phyloP scores from a whole-genome alignment of 2,888 invertebrate species.

The Drosophila austrosaltans region DNA sequence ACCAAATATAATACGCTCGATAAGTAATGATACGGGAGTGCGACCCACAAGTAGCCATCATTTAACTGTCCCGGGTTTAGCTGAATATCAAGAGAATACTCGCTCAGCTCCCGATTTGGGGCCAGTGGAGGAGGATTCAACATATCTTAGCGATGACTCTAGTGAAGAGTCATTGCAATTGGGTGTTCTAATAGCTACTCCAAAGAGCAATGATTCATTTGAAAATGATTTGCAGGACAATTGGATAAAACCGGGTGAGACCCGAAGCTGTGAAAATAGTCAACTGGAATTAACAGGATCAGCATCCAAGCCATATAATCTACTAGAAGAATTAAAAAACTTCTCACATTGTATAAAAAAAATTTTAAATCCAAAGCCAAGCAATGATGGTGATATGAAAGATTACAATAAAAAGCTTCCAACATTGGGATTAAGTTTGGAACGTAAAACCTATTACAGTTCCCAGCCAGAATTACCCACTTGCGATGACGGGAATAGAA shows the following conservation, averaged over 20 bases:
- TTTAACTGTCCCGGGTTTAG: slow-evolving; percentile 53
- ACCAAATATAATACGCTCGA: slow-evolving; percentile 74
- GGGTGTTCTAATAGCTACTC: slow-evolving; percentile 40
- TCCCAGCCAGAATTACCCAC: slow-evolving; percentile 80
- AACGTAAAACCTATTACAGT: slow-evolving; percentile 74
- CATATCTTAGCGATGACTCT: slow-evolving; percentile 62
- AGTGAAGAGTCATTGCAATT: slow-evolving; percentile 58
- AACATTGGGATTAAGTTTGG: slow-evolving; percentile 41
- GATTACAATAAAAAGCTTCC: slow-evolving; percentile 20
- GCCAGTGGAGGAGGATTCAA: slow-evolving; percentile 43
- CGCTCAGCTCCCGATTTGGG: slow-evolving; percentile 74
- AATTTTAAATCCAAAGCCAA: slow-evolving; percentile 57
- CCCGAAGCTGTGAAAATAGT: slow-evolving; percentile 75
- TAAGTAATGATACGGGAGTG: slow-evolving; percentile 77
- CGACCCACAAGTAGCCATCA: slow-evolving; percentile 26
- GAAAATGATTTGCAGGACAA: slow-evolving; percentile 62
- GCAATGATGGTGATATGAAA: neutral
- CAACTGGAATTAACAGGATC: slow-evolving; percentile 55
- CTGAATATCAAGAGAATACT: slow-evolving; percentile 67
- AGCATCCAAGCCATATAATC: slow-evolving; percentile 64
- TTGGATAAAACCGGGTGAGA: slow-evolving; percentile 81
- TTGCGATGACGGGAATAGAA: slow-evolving; percentile 29
- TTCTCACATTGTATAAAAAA: slow-evolving; percentile 73
- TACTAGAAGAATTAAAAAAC: slow-evolving; percentile 77
- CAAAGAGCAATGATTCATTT: slow-evolving; percentile 34